Conservation (phyloP, 92 coral and sea anemone species). For the Zoanthus gigantus region DNA sequence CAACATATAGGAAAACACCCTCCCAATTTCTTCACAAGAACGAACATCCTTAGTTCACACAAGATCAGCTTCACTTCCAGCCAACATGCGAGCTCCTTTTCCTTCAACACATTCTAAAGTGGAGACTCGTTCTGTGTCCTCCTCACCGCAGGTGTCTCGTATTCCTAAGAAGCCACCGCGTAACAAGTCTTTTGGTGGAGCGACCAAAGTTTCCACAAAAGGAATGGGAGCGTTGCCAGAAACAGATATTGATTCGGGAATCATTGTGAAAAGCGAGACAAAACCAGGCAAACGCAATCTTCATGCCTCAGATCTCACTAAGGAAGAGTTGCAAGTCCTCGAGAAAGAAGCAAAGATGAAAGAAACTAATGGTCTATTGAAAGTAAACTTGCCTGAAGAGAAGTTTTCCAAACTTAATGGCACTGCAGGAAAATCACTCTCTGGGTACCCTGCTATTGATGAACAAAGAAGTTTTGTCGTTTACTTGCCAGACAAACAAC, state of each 20-base stretch:
- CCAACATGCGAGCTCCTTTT: conserved; percentile 60
- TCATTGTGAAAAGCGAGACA: conserved; percentile 65
- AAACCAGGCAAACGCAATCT: conserved; percentile 74
- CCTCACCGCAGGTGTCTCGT: conserved; percentile 47
- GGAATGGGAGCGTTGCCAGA: conserved; percentile 77
- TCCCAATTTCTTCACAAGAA: conserved; percentile 33
- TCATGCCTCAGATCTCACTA: conserved; percentile 70
- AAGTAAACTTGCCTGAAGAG: conserved; percentile 21
- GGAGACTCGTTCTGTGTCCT: conserved; percentile 40
- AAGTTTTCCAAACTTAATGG: conserved; percentile 26
- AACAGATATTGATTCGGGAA: conserved; percentile 90
- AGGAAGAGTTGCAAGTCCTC: conserved; percentile 37
- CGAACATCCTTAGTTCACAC: conserved; percentile 47
- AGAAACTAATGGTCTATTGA: conserved; percentile 8
- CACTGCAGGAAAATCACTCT: neutral
- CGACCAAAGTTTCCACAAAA: conserved; percentile 59
- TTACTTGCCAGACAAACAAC: conserved; percentile 62
- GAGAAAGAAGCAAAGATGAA: conserved; percentile 38
- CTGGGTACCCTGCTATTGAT: conserved; percentile 64
- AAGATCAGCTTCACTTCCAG: conserved; percentile 78
- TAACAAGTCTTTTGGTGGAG: conserved; percentile 72
- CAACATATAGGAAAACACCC: neutral
- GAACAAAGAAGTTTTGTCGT: conserved; percentile 84
- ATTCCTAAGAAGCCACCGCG: conserved; percentile 62
- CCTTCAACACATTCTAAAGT: conserved; percentile 15